Base-by-base conservation (phyloP, 2,113 vertebrate species). In the Paralichthys olivaceus region DNA sequence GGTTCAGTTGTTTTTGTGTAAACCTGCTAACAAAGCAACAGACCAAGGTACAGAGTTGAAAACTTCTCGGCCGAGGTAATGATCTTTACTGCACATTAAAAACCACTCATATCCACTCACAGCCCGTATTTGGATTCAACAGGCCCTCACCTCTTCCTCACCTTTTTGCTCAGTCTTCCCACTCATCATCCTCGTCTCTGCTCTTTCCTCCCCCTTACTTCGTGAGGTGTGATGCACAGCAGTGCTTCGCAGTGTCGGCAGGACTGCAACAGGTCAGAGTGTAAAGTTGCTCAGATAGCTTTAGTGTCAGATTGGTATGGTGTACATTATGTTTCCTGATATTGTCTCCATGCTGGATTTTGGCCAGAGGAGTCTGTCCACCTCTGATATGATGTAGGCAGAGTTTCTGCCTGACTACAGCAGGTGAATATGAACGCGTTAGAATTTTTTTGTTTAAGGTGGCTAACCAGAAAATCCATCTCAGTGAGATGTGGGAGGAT, bases 191-290 rank as follows among this genome's bases (percentile, higher is more conserved):
- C 58, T 71, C 28, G 53, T 60, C 67, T 73, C 53, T 68, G 56
- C 54, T 58, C 22, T 15, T 7, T 56, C 58, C 49, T 76, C 47
- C 26, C 22, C 32, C 20, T 37, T 22, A 23, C 20, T 14, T n/a
- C 20, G 9, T 13, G 59, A 22, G 19, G 29, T 14, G 6, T 23
- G 59, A 40, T 60, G 32, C 58, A 34, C 17, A 37, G 58, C 60
- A 14, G 49, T 43, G 72, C 77, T 81, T 61, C 28, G 14, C 84
- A 43, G 25, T 79, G 79, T 87, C 84, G 86, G 87, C 85, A 73
- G 83, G 68, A 83, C 22, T 59, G 80, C 70, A 84, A 53, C 78
- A 57, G 87, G 87, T 90, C 85, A 89, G 64, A 87, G 76, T 77
- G 53, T 59, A 61, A 51, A 40, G 61, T 81, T 72, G 72, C 80